These are phyloP conservation scores for Sardina pilchardus DNA, from an alignment of 2,113 vertebrate genomes.

Conservation along the genomic window DNA sequence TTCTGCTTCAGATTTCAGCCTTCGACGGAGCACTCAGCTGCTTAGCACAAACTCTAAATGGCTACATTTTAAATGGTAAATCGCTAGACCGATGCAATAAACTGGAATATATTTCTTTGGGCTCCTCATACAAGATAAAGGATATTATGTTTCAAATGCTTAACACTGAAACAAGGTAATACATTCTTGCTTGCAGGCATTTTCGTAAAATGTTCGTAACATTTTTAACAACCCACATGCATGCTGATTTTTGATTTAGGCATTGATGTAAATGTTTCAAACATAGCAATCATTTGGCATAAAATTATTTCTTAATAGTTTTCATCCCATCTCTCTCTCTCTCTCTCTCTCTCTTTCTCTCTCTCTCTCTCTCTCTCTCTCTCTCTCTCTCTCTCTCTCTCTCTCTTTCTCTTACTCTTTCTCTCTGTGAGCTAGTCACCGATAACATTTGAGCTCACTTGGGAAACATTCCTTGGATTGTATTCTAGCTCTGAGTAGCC, in stretches of 20 bases:
- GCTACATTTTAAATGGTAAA: background rate
- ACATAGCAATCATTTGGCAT: background rate
- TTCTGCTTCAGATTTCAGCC: background rate
- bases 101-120: background rate
- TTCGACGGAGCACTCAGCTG: background rate
- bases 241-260: background rate
- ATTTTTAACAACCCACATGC: too few relatives aligned
- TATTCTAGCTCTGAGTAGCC: background rate
- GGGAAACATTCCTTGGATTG: background rate
- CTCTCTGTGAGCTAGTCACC: background rate
- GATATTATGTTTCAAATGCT: too few relatives aligned
- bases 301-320: background rate
- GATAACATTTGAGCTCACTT: background rate
- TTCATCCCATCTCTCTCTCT: background rate
- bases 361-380: background rate
- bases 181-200: background rate
- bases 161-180: too few relatives aligned
- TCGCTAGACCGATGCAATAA: background rate
- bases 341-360: background rate
- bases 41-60: background rate
- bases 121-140: background rate
- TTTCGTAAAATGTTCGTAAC: too few relatives aligned
- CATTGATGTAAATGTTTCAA: background rate
- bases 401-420: background rate
- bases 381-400: background rate